A percentile compares a stretch with the other conserved stretches of the same genome.
Evolutionary conservation across 2,797 vertebrate species (phyloP).

Genomic region (Sebastes hubbsi): DNA sequence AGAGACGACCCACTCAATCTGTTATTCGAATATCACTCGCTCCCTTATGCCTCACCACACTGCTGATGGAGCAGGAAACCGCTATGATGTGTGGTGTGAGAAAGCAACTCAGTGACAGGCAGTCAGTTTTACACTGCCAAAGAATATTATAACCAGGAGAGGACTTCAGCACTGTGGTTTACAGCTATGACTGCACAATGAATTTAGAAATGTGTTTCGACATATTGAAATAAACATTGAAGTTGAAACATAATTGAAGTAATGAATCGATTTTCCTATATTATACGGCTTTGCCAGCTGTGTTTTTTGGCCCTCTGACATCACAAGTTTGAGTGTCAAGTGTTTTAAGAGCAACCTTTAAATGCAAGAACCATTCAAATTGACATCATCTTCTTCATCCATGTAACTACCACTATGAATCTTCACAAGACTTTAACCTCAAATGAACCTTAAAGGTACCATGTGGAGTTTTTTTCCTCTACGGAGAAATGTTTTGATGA

Average conservation of each 20-base stretch:
- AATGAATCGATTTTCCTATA: neutral
- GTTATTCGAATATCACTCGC: slow-evolving; percentile 65
- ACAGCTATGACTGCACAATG: neutral
- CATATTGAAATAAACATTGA: neutral
- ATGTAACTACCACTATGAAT: neutral
- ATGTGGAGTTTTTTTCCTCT: neutral
- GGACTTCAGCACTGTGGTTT: slow-evolving; percentile 17
- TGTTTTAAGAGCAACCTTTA: neutral
- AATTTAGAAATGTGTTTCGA: slow-evolving; percentile 1
- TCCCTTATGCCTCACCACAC: slow-evolving; percentile 35
- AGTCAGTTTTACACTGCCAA: slow-evolving; percentile 29
- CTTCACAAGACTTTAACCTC: neutral
- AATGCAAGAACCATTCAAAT: neutral
- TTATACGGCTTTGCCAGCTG: neutral
- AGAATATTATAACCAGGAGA: slow-evolving; percentile 24
- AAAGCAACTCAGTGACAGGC: slow-evolving; percentile 47
- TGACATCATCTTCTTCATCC: neutral
- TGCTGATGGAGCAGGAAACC: slow-evolving; percentile 69
- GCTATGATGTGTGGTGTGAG: slow-evolving; percentile 56
- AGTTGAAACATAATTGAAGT: neutral
- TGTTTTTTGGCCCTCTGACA: neutral
- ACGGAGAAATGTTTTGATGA: neutral
- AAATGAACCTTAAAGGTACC: neutral
- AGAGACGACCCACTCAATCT: slow-evolving; percentile 37
- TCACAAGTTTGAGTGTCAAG: neutral